A percentile compares a stretch with the other conserved stretches of the same genome.
These are phyloP conservation scores for Zelleria hepariella DNA, from an alignment of 2,888 invertebrate genomes.

Conservation along the genomic window DNA sequence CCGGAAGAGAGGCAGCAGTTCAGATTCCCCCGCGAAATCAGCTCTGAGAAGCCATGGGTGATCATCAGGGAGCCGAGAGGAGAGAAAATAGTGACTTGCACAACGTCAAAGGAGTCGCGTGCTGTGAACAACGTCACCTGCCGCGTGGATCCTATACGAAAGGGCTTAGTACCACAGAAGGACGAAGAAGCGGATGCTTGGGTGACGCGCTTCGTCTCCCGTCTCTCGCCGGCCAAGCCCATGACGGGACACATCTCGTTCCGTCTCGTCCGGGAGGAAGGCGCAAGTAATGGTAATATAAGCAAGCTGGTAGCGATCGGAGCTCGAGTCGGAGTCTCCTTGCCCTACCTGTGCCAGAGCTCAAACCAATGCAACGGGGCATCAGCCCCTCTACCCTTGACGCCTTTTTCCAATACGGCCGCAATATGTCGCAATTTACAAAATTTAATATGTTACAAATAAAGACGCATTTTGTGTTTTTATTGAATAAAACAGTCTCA, in stretches of 20 bases:
- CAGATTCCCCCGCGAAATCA: conserved; percentile 79
- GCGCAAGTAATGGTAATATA: conserved; percentile 54
- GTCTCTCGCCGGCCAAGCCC: conserved; percentile 74
- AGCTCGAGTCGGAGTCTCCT: conserved; percentile 82
- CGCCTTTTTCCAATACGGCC: too few relatives aligned
- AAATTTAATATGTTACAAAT: too few relatives aligned
- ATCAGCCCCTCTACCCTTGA: too few relatives aligned
- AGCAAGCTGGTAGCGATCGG: conserved; percentile 65
- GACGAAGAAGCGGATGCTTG: conserved; percentile 78
- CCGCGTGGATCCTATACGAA: conserved; percentile 75
- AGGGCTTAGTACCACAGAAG: conserved; percentile 78
- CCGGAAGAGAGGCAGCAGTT: conserved; percentile 77
- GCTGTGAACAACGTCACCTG: conserved; percentile 88
- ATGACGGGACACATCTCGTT: conserved; percentile 87
- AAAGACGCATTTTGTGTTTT: too few relatives aligned
- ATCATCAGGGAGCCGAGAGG: conserved; percentile 83
- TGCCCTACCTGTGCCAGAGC: conserved; percentile 86
- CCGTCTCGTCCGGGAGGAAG: conserved; percentile 77
- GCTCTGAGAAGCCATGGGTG: conserved; percentile 82
- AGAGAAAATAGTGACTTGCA: conserved; percentile 84
- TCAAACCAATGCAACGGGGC: conserved; percentile 75
- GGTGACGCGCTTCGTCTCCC: conserved; percentile 79
- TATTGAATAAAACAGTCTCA: too few relatives aligned
- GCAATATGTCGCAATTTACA: too few relatives aligned
- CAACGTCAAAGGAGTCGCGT: conserved; percentile 83